Conservation (phyloP, 2,888 invertebrate species). For the Dicycla oo region DNA sequence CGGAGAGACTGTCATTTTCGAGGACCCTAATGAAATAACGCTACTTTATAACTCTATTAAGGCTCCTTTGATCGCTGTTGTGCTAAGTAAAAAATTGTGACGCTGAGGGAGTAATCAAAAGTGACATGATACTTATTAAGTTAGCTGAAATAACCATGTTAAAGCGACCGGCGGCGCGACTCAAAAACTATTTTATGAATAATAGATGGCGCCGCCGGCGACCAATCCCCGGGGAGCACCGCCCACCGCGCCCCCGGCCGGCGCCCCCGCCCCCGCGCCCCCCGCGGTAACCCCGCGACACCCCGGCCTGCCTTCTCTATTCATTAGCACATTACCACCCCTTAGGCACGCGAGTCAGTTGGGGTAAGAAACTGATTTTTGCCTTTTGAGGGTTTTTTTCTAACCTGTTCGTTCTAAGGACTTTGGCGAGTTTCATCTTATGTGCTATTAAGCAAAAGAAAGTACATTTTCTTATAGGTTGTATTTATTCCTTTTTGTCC, state of each 20-base stretch:
- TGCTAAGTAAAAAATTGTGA: conserved; percentile 79
- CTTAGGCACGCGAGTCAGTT: conserved; percentile 79
- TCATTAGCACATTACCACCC: conserved; percentile 90
- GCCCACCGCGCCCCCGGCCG: conserved; percentile 77
- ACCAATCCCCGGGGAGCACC: conserved; percentile 89
- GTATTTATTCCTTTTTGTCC: neutral
- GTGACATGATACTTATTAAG: conserved; percentile 90
- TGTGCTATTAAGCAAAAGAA: conserved; percentile 20
- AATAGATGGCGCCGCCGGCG: conserved; percentile 88
- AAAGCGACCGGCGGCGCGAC: conserved; percentile 87
- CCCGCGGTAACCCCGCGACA: conserved; percentile 68
- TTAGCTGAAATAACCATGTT: conserved; percentile 86
- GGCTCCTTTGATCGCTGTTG: conserved; percentile 82
- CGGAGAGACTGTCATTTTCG: conserved; percentile 79
- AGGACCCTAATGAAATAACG: conserved; percentile 80
- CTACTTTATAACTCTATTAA: conserved; percentile 76
- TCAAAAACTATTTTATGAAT: conserved; percentile 91
- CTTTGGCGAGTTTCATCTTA: conserved; percentile 28
- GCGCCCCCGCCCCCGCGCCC: conserved; percentile 67
- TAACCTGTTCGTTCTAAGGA: conserved; percentile 65
- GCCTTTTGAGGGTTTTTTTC: conserved; percentile 69
- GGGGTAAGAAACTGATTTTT: conserved; percentile 86
- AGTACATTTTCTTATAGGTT: neutral
- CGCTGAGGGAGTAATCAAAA: conserved; percentile 85
- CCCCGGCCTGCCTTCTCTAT: conserved; percentile 83